Base-by-base conservation (phyloP, 2,113 vertebrate species). In the Paramisgurnus dabryanus region DNA sequence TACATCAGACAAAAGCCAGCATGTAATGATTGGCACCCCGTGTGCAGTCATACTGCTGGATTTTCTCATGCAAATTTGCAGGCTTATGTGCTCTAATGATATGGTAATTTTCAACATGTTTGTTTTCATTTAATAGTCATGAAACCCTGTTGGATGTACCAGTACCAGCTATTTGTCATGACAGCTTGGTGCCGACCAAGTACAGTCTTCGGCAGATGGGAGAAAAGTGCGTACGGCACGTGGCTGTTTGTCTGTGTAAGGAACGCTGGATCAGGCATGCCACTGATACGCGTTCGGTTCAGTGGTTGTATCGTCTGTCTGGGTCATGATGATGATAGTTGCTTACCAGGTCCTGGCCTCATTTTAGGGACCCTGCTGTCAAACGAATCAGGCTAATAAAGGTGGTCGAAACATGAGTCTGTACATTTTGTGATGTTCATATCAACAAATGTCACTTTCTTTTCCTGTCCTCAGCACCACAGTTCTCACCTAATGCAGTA, bases 241-340 rank as follows among this genome's bases (percentile, higher is more conserved):
- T 85, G 83, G 81, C 49, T 50, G 7, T 66, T 68, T 47, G 53
- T 79, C 39, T 60, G 41, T 55, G 49, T 66, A 76, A 55, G 11
- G 47, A 66, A 34, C 11, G 27, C 10, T n/a, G 12, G 55, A 39
- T 73, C 15, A 12, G 43, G 53, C 67, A 64, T 61, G 22, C 18
- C 43, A 67, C 2, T 45, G 45, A 49, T 69, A 17, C 43, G 7
- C 4, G 27, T 39, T 41, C 34, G 57, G 65, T 68, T 61, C 45
- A 60, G 49, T 61, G 41, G 65, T 18, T 11, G 17, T 43, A 47
- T 82, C 69, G 60, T 58, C 41, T 61, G 83, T 79, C 83, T 83
- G 81, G 81, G 79, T 83, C 83, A 83, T 61, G 70, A 4, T 76
- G 79, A 67, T 77, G 70, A 4, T 76, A 80, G 64, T 77, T 72